Base-by-base conservation (phyloP, 1,140 invertebrate genomes). In the Drosophila ananassae region DNA sequence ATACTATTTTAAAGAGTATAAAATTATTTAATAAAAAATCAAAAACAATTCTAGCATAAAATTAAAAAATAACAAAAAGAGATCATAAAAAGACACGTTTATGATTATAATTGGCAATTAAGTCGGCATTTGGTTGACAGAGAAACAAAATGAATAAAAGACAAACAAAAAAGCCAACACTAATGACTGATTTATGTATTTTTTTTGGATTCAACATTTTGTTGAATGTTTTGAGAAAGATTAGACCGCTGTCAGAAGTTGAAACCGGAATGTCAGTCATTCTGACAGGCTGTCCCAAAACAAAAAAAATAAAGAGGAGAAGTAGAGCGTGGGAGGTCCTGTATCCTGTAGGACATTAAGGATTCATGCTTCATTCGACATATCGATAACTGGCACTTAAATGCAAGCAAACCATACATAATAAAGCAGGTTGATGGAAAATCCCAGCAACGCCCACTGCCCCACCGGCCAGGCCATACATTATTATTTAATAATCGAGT, bases 401-500 rank as follows among this genome's bases (percentile, higher is more conserved):
- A 50, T 17, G 41, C 54, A 44, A 5, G 2, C 12, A 53, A 39
- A 28, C 47, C 32, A 25, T 32, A 37, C 37, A 64, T 64, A 64
- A 64, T 67, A 52, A 64, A 44, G 17, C 5, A 44, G 41, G 47
- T 21, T 2, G 44, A 9, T 24, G 21, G 17, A 22, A 47, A 21
- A 47, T 5, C 25, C 25, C 25, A 28, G 6, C 25, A 3, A 28
- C 25, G 3, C 25, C 25, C 25, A 28, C 25, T 6, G 6, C 6
- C 2, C 30, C 30, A 6, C 7, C 30, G 2, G 8, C 0, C 8
- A 32, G 6, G 0, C 30, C 3, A 28, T 48, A 58, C 5, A 9
- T 8, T 2, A 37, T 58, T 61, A 55, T 54, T 69, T 68, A 68
- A 69, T 69, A 69, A 69, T 55, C 25, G 25, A 28, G 50, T 13